Percentiles rank a stretch among this genome's conserved stretches.
These are phyloP conservation scores for Gymnocypris eckloni DNA, from an alignment of 2,797 vertebrate species.

Conservation along the genomic window DNA sequence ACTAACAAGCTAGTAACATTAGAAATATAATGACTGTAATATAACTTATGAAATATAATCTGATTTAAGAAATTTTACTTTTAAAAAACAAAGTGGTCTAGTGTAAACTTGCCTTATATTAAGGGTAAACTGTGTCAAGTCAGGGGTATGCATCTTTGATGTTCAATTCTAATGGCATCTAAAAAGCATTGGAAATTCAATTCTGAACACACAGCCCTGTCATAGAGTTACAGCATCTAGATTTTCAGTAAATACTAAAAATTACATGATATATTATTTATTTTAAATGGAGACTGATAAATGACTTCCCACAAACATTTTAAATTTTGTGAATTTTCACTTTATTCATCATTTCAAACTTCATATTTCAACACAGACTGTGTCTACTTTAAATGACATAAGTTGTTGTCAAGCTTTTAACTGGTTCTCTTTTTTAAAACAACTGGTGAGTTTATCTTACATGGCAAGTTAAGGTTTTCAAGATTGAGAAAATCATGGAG, in stretches of 20 bases:
- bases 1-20: neutral
- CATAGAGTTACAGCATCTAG: neutral
- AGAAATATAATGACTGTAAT: neutral
- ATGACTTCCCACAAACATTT: neutral
- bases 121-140: neutral
- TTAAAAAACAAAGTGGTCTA: neutral
- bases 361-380: neutral
- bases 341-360: constrained; percentile 27
- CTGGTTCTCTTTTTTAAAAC: neutral
- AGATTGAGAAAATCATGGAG: neutral
- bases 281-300: neutral
- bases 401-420: neutral
- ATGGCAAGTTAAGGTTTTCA: neutral
- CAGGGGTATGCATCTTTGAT: neutral
- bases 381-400: neutral
- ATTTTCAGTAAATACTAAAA: neutral
- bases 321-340: neutral
- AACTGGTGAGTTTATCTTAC: neutral
- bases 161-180: neutral
- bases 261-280: neutral
- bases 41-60: neutral
- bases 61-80: neutral
- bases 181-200: neutral
- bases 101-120: neutral
- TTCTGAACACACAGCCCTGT: neutral